phyloP scores from a whole-genome alignment of 2,888 invertebrate species.

The Tinea pellionella region DNA sequence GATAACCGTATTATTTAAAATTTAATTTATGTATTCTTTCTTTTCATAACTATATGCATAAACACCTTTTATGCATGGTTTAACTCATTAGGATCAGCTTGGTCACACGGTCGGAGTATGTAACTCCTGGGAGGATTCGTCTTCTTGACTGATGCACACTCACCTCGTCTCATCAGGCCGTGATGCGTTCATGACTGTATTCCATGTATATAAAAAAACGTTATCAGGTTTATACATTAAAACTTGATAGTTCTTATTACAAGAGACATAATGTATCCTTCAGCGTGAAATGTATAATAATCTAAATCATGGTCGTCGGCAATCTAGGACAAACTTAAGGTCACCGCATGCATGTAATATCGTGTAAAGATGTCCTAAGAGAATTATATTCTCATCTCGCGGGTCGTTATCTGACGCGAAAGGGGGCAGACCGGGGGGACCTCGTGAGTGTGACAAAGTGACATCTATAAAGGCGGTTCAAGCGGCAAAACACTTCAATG shows the following conservation, averaged over 20 bases:
- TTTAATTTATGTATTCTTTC: neutral
- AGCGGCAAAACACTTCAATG: slow-evolving; percentile 48
- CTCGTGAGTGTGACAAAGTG: slow-evolving; percentile 49
- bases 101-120: too few species aligned
- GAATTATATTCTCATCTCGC: slow-evolving; percentile 11
- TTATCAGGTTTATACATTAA: too few species aligned
- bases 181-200: too few species aligned
- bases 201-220: too few species aligned
- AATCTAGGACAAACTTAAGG: neutral
- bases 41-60: neutral
- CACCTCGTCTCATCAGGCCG: too few species aligned
- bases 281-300: neutral
- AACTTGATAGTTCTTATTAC: too few species aligned
- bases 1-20: neutral
- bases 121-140: too few species aligned
- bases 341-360: neutral
- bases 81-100: too few species aligned
- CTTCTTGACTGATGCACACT: too few species aligned
- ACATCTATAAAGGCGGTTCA: slow-evolving; percentile 51
- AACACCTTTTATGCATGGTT: too few species aligned
- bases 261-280: neutral
- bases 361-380: slow-evolving; percentile 2
- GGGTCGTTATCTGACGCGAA: slow-evolving; percentile 36
- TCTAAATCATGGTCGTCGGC: neutral
- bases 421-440: slow-evolving; percentile 21